Conservation (phyloP, 2,888 invertebrate genomes). For the Andrena chrysosceles region DNA sequence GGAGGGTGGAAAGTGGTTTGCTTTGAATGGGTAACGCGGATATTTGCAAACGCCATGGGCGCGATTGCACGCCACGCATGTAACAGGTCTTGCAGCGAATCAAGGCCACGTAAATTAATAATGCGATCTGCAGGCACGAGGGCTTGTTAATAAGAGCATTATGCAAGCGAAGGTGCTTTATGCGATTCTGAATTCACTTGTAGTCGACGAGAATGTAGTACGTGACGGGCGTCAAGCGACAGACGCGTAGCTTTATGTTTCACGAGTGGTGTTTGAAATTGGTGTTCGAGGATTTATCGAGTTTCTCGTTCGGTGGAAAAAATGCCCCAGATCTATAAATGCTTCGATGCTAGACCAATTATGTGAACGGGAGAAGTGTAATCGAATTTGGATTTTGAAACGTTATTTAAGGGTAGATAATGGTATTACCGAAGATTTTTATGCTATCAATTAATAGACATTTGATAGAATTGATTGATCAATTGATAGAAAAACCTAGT, state of each 20-base stretch:
- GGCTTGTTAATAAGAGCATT: not conserved
- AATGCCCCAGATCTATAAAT: not conserved
- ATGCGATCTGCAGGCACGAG: not conserved
- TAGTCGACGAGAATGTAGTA: not conserved
- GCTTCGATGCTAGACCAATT: no score
- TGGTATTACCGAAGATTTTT: not conserved
- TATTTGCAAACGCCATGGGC: not conserved
- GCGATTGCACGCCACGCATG: not conserved
- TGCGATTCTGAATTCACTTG: not conserved
- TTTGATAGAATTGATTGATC: not conserved
- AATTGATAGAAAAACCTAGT: not conserved
- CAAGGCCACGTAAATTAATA: slow-evolving; percentile 23
- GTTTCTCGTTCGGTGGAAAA: not conserved
- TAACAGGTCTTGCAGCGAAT: not conserved
- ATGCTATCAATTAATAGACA: not conserved
- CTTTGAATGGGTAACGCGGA: not conserved
- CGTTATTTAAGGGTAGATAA: no score
- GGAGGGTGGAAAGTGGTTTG: not conserved
- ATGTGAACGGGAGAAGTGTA: no score
- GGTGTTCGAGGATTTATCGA: not conserved
- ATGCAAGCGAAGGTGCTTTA: not conserved
- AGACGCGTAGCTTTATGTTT: not conserved
- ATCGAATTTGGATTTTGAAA: not conserved
- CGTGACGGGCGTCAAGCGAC: not conserved
- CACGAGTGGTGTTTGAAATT: not conserved